phyloP scores from a whole-genome alignment of 2,113 vertebrate species.

The Excalfactoria chinensis region DNA sequence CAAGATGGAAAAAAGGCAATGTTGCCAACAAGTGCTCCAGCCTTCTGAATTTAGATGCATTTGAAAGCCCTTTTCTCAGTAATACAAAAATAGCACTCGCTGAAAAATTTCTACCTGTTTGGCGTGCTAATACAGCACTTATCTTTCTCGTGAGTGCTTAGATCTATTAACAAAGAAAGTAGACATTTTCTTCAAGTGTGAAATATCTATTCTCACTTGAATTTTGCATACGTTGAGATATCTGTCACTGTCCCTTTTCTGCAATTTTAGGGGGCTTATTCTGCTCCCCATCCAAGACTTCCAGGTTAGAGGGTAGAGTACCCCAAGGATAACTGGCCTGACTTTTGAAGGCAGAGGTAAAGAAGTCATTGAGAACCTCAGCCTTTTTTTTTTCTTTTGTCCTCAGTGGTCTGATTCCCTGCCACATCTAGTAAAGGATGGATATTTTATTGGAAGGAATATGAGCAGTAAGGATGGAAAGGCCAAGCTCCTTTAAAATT shows the following conservation, averaged over 20 bases:
- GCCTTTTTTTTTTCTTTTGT: no score
- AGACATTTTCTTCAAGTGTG: not conserved
- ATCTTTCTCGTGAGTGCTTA: not conserved
- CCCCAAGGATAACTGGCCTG: no score
- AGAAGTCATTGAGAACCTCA: no score
- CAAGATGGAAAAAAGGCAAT: not conserved
- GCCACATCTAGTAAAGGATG: no score
- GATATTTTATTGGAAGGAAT: no score
- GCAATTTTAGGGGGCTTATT: not conserved
- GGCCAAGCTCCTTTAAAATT: not conserved
- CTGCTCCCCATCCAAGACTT: no score
- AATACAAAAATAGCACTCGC: not conserved
- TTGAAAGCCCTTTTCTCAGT: not conserved
- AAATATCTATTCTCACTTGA: not conserved
- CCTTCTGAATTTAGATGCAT: not conserved
- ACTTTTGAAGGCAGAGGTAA: no score
- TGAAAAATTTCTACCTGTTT: not conserved
- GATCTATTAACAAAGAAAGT: not conserved
- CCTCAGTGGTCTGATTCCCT: no score
- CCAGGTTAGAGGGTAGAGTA: no score
- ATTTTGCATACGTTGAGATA: not conserved
- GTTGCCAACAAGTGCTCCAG: not conserved
- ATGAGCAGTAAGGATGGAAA: not conserved
- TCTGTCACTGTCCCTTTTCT: not conserved
- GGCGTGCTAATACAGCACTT: not conserved